Percentiles rank a stretch among this genome's conserved stretches.
Conservation (phyloP, 92 coral and sea anemone genomes). For the Blastomussa wellsi region DNA sequence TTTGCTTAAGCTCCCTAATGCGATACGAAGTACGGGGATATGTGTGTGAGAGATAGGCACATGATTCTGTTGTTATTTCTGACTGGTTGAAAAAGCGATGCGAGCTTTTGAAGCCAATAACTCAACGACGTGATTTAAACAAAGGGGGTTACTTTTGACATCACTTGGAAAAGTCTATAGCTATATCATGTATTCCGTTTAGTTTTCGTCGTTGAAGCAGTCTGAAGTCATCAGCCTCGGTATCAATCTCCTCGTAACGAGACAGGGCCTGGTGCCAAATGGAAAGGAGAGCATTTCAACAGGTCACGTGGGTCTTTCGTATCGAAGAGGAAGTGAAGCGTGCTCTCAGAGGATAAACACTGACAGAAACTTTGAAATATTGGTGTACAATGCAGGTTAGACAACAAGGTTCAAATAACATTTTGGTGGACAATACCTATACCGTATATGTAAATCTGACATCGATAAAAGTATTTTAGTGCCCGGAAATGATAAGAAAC, state of each 20-base stretch:
- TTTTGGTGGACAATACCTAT: too few relatives aligned
- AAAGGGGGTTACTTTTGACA: not conserved
- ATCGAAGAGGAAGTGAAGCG: constrained; percentile 4
- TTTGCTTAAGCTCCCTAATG: too few relatives aligned
- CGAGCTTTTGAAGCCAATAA: too few relatives aligned
- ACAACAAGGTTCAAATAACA: not conserved
- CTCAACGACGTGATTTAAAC: too few relatives aligned
- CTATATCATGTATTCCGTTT: not conserved
- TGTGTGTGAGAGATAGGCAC: not conserved
- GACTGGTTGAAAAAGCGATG: too few relatives aligned
- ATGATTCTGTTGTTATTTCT: too few relatives aligned
- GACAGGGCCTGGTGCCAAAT: not conserved
- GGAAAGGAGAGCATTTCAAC: constrained; percentile 14
- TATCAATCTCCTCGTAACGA: not conserved
- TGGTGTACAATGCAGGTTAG: constrained; percentile 18
- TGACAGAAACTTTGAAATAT: not conserved
- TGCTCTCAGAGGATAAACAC: not conserved
- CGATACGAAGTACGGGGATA: too few relatives aligned
- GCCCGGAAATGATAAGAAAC: too few relatives aligned
- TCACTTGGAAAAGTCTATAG: not conserved
- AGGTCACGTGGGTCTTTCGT: not conserved
- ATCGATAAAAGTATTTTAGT: too few relatives aligned
- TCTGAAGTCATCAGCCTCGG: not conserved
- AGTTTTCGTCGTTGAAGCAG: not conserved
- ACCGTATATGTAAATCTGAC: too few relatives aligned